A percentile compares a stretch with the other conserved stretches of the same genome.
phyloP scores from a whole-genome alignment of 2,113 vertebrate genomes.

The Peromyscus maniculatus region DNA sequence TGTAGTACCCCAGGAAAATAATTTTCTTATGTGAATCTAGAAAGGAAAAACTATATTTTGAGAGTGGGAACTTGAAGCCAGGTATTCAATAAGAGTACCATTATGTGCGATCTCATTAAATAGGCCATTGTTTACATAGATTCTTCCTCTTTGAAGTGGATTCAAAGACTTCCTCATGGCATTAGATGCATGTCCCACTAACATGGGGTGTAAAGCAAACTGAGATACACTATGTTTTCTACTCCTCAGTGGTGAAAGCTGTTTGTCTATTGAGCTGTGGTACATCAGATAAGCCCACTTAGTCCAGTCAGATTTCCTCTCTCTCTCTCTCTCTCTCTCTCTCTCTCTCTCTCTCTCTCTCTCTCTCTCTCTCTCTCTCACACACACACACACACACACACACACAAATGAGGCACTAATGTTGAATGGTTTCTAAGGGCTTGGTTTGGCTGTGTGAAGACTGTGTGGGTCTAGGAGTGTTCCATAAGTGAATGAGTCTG shows the following conservation, averaged over 20 bases:
- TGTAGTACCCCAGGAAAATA: background rate
- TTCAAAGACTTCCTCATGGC: constrained; percentile 14
- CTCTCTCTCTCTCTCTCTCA: too few relatives aligned
- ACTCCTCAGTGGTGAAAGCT: constrained; percentile 12
- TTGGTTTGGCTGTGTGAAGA: background rate
- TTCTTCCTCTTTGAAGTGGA: background rate
- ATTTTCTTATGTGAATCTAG: constrained; percentile 11
- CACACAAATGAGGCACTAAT: background rate
- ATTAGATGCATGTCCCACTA: background rate
- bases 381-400: background rate
- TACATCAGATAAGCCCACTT: background rate
- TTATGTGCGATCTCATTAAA: background rate
- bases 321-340: too few relatives aligned
- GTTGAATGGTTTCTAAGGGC: background rate
- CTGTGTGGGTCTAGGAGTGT: constrained; percentile 31
- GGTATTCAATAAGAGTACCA: background rate
- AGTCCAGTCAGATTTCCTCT: background rate
- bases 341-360: background rate
- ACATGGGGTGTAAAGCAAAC: constrained; percentile 5
- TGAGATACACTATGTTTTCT: background rate
- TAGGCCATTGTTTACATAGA: background rate
- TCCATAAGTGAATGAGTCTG: constrained; percentile 6
- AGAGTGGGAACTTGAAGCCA: constrained; percentile 9
- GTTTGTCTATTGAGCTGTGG: background rate
- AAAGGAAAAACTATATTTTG: background rate